Conservation (phyloP, 1,140 invertebrate genomes). For the Tetramorium parvispinum region DNA sequence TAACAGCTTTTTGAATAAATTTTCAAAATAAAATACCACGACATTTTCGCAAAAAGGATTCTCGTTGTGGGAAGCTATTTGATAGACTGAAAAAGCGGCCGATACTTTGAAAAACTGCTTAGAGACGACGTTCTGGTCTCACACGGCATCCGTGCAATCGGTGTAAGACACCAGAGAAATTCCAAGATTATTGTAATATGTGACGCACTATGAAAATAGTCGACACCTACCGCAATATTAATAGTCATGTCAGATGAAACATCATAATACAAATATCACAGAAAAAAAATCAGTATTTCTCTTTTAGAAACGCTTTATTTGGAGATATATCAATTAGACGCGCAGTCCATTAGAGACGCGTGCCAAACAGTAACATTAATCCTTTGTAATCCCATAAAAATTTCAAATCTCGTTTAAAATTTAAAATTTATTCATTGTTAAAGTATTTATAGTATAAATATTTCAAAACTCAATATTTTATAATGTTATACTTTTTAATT, state of each 20-base stretch:
- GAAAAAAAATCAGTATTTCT: neutral
- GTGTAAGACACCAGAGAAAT: constrained; percentile 11
- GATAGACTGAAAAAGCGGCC: constrained; percentile 28
- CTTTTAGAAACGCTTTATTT: neutral
- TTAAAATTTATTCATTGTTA: neutral
- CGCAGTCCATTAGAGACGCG: too few species aligned
- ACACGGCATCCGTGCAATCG: constrained; percentile 8
- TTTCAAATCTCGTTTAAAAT: neutral
- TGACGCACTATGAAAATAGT: neutral
- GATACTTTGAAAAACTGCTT: constrained; percentile 6
- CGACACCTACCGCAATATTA: neutral
- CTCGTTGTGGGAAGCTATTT: constrained; percentile 20
- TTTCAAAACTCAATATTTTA: neutral
- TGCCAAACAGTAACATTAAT: neutral
- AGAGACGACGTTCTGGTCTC: constrained; percentile 28
- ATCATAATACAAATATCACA: neutral
- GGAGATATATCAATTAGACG: constrained; percentile 31
- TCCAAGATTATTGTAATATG: neutral
- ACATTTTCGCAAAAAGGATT: neutral
- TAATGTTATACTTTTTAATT: neutral
- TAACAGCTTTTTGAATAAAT: constrained; percentile 13
- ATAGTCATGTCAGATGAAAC: neutral
- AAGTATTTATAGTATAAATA: neutral
- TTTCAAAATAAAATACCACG: neutral
- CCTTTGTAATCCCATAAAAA: neutral